phyloP scores from a whole-genome alignment of 2,113 vertebrate species.

The Mormyrus lacerda region DNA sequence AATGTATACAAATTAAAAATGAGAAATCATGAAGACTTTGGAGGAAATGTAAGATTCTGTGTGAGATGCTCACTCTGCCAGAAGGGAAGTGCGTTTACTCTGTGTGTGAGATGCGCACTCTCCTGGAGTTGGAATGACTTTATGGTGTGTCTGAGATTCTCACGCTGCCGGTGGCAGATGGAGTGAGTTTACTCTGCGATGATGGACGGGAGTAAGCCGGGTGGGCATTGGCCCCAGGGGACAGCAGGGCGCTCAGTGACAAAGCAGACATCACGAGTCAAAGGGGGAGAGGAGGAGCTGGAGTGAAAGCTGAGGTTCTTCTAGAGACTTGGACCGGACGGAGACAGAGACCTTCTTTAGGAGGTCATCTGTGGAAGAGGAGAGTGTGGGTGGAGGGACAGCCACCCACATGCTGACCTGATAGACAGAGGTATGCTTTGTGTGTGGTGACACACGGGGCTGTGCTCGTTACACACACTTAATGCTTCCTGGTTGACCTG shows the following conservation, averaged over 20 bases:
- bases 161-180: neutral
- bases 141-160: neutral
- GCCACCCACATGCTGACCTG: neutral
- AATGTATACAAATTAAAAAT: conserved; percentile 5
- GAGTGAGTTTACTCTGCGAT: neutral
- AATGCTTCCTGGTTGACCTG: neutral
- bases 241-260: neutral
- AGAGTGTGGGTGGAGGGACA: neutral
- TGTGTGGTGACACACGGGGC: neutral
- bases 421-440: neutral
- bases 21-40: neutral
- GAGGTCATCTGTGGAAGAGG: neutral
- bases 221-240: neutral
- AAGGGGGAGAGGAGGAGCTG: neutral
- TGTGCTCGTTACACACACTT: neutral
- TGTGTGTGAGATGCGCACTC: neutral
- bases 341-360: neutral
- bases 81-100: neutral
- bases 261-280: neutral
- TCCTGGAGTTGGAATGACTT: neutral
- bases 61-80: neutral
- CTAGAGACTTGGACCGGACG: neutral
- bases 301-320: neutral
- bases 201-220: neutral
- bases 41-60: neutral